Percentiles rank a stretch among this genome's conserved stretches.
phyloP scores from a whole-genome alignment of 2,888 invertebrate genomes.

The Eristalis pertinax region DNA sequence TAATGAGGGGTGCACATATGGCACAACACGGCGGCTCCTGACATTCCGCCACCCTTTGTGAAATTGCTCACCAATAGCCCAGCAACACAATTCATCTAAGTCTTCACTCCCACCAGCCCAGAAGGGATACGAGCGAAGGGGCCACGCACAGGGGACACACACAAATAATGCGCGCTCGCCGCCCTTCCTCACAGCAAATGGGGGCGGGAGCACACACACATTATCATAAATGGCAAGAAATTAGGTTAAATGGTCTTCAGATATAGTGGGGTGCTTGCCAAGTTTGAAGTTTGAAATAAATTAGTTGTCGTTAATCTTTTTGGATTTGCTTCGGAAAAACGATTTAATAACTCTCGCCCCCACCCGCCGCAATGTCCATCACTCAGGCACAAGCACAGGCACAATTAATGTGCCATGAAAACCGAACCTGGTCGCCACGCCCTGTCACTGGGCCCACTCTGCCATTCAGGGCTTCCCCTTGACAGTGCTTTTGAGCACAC shows the following conservation, averaged over 20 bases:
- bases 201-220: background rate
- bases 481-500: conserved; percentile 2
- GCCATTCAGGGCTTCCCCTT: background rate
- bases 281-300: conserved; percentile 40
- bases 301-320: conserved; percentile 41
- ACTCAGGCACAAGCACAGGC: background rate
- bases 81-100: conserved; percentile 43
- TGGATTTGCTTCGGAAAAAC: conserved; percentile 6
- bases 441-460: too few relatives aligned
- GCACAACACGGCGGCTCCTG: conserved; percentile 4
- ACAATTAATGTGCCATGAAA: background rate
- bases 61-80: conserved; percentile 6
- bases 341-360: background rate
- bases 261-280: conserved; percentile 2
- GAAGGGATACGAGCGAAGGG: conserved; percentile 21
- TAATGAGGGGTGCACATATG: conserved; percentile 35
- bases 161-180: conserved; percentile 21
- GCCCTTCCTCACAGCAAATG: background rate
- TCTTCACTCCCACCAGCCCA: conserved; percentile 3
- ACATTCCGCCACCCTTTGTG: background rate
- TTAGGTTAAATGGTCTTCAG: conserved; percentile 39
- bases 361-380: background rate
- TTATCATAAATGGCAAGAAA: background rate
- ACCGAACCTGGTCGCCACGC: background rate
- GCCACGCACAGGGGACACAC: conserved; percentile 34